Base-by-base conservation (phyloP, 2,888 invertebrate species). In the Eremobia ochroleuca region DNA sequence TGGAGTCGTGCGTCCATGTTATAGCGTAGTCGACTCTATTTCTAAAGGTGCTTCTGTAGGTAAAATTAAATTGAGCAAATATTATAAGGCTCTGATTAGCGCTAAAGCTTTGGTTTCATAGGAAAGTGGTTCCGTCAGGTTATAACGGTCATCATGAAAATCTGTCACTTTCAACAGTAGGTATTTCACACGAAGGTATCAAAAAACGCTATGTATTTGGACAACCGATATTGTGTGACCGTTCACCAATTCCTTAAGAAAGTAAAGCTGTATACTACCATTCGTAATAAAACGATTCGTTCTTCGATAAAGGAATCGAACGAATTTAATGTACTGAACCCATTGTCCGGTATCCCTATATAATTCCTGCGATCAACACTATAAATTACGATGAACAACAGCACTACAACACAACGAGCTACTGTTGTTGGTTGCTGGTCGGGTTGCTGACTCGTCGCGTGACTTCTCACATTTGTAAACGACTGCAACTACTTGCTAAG, bases 391-490 rank as follows among this genome's bases (percentile, higher is more conserved):
- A 40, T 2, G 46, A 40, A 84, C 78, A 74, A 77, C 78, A 70
- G 68, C 77, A 72, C 43, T 18, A 79, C 59, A 82, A 69, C 67
- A 76, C 79, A 82, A 79, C 78, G 67, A 70, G 87, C 89, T 90
- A 87, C 88, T 85, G 87, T 87, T 86, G 85, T 85, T 69, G 82
- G 83, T 73, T 70, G 73, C 77, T 74, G 75, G 73, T 65, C 76
- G 73, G 87, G 88, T 87, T 83, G 89, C 82, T 79, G 89, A 81
- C 84, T 86, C 83, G 85, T 96, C 92, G 96, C 96, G 96, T 96
- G 96, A 96, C 95, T 95, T 88, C 87, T 90, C 92, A 92, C 95
- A 95, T 96, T 96, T 94, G 95, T 95, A 92, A 92, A 89, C 89
- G 88, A 87, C 85, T 73, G 73, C 90, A 91, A 91, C 90, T 91